These are phyloP conservation scores for Cyrtorhinus lividipennis DNA, from an alignment of 1,140 invertebrate species.

Conservation along the genomic window DNA sequence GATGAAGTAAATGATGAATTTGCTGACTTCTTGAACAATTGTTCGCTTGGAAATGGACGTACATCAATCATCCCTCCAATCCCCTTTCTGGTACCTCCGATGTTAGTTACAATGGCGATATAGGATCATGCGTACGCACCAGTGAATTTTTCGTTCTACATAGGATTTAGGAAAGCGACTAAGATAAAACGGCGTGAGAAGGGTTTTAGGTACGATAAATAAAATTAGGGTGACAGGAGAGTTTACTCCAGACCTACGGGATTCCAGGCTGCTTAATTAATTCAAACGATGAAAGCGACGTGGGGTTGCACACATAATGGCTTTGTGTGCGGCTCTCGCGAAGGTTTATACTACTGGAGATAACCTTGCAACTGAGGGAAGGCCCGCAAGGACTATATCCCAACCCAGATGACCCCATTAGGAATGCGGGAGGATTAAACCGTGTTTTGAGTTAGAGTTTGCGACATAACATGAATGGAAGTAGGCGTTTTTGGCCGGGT, in stretches of 20 bases:
- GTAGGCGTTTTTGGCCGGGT: too few relatives aligned
- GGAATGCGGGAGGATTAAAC: neutral
- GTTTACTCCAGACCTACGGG: neutral
- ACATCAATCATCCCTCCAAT: too few relatives aligned
- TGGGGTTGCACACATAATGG: neutral
- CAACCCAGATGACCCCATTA: neutral
- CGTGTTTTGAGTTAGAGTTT: too few relatives aligned
- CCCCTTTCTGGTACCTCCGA: too few relatives aligned
- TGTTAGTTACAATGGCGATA: too few relatives aligned
- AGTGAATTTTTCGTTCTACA: too few relatives aligned
- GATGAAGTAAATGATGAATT: too few relatives aligned
- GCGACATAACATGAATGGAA: too few relatives aligned
- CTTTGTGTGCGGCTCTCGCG: neutral
- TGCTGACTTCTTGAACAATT: too few relatives aligned
- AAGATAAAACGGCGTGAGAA: neutral
- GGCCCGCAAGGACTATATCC: neutral
- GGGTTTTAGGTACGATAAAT: neutral
- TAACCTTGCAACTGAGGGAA: neutral
- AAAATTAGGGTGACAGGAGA: neutral
- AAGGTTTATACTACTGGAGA: neutral
- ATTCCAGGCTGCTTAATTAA: neutral
- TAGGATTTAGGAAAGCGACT: neutral
- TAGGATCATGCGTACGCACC: too few relatives aligned
- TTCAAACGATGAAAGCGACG: constrained; percentile 3
- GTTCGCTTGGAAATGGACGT: too few relatives aligned